These are phyloP conservation scores for Pandion haliaetus DNA, from an alignment of 2,113 vertebrate genomes.

Conservation along the genomic window DNA sequence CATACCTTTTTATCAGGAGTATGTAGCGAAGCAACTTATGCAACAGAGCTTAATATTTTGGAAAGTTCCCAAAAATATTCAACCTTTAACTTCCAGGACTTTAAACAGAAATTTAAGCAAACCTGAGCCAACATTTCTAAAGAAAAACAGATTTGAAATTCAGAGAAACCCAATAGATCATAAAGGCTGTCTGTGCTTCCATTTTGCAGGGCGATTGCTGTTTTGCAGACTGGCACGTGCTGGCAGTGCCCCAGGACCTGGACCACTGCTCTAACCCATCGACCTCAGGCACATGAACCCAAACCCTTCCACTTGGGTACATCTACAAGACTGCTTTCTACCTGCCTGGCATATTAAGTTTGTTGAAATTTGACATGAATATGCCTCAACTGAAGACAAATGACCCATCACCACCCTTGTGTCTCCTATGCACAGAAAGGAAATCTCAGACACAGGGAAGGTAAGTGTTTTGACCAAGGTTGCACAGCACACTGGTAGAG, in stretches of 20 bases:
- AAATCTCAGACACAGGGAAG: background rate
- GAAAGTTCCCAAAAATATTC: background rate
- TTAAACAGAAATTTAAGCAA: background rate
- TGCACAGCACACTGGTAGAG: background rate
- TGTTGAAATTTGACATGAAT: background rate
- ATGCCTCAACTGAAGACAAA: background rate
- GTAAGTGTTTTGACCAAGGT: background rate
- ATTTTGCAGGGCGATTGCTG: rapidly evolving
- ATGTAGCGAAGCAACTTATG: background rate
- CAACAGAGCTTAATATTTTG: background rate
- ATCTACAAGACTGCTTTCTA: background rate
- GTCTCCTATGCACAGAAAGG: background rate
- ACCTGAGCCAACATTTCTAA: background rate
- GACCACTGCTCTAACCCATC: background rate
- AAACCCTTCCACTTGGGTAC: background rate
- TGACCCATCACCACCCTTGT: background rate
- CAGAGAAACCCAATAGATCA: background rate
- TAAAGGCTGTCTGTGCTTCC: background rate
- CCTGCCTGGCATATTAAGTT: background rate
- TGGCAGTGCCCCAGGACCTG: background rate
- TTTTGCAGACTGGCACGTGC: background rate
- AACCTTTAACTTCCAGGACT: background rate
- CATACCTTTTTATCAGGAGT: background rate
- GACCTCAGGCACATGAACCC: too few relatives aligned
- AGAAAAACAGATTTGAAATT: background rate